Evolutionary conservation across 2,888 invertebrate genomes (phyloP).

Genomic region (Cantharis rufa): DNA sequence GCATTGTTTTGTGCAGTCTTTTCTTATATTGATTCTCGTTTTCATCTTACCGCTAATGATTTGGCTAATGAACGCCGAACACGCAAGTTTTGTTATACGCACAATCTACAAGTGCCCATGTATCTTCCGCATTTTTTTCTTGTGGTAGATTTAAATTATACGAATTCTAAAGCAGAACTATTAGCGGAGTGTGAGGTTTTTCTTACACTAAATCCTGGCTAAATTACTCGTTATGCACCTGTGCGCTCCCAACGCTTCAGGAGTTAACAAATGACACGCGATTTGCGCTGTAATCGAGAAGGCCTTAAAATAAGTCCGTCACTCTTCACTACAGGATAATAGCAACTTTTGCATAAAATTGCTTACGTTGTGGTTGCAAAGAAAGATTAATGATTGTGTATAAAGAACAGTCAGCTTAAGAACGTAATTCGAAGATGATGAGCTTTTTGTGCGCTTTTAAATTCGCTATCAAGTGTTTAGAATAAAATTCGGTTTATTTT

Average conservation of each 20-base stretch:
- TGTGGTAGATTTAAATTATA: neutral
- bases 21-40: constrained; percentile 39
- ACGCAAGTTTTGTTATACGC: constrained; percentile 35
- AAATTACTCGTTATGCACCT: constrained; percentile 52
- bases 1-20: constrained; percentile 2
- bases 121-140: neutral
- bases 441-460: constrained; percentile 23
- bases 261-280: constrained; percentile 55
- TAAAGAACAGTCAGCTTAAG: constrained; percentile 46
- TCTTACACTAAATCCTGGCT: constrained; percentile 49
- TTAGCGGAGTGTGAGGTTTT: constrained; percentile 33
- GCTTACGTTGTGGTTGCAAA: constrained; percentile 41
- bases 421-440: constrained; percentile 36
- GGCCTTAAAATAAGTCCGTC: constrained; percentile 47
- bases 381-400: constrained; percentile 44
- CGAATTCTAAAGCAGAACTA: constrained; percentile 21
- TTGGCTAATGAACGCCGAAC: constrained; percentile 40
- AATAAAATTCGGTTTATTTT: neutral
- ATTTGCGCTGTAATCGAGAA: constrained; percentile 52
- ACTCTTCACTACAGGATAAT: constrained; percentile 44
- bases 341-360: constrained; percentile 52
- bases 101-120: constrained; percentile 1
- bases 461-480: neutral
- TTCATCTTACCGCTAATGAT: constrained; percentile 41
- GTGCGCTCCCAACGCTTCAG: constrained; percentile 49